A percentile compares a stretch with the other conserved stretches of the same genome.
Evolutionary conservation across 2,797 vertebrate genomes (phyloP).

Genomic region (Poeciliopsis turneri): DNA sequence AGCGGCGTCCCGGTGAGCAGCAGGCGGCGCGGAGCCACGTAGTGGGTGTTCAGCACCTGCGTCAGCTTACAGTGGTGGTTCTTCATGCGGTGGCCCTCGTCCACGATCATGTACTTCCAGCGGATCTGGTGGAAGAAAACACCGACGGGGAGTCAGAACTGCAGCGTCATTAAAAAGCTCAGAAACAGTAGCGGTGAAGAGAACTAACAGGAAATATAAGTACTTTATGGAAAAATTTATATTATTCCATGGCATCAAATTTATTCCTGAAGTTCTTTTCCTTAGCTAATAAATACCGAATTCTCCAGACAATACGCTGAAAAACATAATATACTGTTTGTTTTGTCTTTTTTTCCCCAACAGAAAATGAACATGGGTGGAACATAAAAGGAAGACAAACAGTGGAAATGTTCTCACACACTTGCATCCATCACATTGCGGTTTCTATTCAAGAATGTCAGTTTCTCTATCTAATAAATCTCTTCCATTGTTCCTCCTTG

Average conservation of each 20-base stretch:
- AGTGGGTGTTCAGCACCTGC: slow-evolving; percentile 97
- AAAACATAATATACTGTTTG: too few relatives aligned
- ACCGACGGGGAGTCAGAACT: slow-evolving; percentile 19
- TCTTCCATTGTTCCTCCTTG: too few relatives aligned
- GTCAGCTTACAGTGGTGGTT: slow-evolving; percentile 99
- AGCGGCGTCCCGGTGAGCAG: slow-evolving; percentile 94
- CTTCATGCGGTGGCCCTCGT: slow-evolving; percentile 98
- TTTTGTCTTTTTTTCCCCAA: too few relatives aligned
- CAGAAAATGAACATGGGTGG: too few relatives aligned
- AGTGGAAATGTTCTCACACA: too few relatives aligned
- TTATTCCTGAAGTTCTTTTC: too few relatives aligned
- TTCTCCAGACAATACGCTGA: too few relatives aligned
- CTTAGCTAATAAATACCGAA: too few relatives aligned
- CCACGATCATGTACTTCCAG: slow-evolving; percentile 99
- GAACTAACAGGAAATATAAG: background rate
- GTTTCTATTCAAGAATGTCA: too few relatives aligned
- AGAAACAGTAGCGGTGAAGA: background rate
- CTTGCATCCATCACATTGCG: too few relatives aligned
- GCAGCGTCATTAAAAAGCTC: background rate
- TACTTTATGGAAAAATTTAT: background rate
- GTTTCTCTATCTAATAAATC: too few relatives aligned
- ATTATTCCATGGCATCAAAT: background rate
- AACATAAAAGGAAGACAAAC: too few relatives aligned
- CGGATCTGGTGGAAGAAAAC: slow-evolving; percentile 86
- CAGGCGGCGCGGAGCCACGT: slow-evolving; percentile 92